Conservation (phyloP, 2,888 invertebrate species). For the Ptychoptera contaminata region DNA sequence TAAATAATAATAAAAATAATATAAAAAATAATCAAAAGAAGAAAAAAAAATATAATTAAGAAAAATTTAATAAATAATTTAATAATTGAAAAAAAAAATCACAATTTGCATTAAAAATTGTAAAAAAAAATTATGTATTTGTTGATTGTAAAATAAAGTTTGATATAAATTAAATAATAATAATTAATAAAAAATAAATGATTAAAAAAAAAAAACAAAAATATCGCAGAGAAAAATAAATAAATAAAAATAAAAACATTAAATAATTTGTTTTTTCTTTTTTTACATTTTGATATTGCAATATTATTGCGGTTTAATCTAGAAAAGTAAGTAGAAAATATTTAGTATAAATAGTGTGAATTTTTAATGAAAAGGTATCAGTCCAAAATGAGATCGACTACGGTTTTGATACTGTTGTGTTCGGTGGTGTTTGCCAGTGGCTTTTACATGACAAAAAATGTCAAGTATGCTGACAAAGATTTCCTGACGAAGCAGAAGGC, state of each 20-base stretch:
- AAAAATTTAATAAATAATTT: slow-evolving; percentile 8
- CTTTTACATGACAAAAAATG: slow-evolving; percentile 14
- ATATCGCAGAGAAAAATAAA: background rate
- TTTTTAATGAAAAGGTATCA: background rate
- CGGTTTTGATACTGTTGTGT: slow-evolving; percentile 19
- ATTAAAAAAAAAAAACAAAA: background rate
- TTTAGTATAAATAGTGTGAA: too few species aligned
- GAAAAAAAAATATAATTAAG: slow-evolving; percentile 1
- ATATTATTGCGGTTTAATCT: background rate
- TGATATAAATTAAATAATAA: slow-evolving; percentile 2
- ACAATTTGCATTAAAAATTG: slow-evolving; percentile 3
- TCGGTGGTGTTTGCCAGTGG: slow-evolving; percentile 16
- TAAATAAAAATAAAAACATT: background rate
- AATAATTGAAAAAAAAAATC: slow-evolving; percentile 6
- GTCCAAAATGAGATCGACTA: slow-evolving; percentile 21
- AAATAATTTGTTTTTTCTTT: background rate
- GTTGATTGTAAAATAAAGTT: slow-evolving; percentile 5
- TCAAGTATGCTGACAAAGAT: slow-evolving; percentile 35
- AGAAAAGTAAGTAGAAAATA: background rate
- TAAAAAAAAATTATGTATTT: slow-evolving; percentile 5
- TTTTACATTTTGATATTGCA: background rate
- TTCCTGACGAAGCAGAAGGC: slow-evolving; percentile 35
- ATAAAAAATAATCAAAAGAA: background rate
- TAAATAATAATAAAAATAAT: background rate
- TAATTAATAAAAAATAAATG: background rate